These are phyloP conservation scores for Falco peregrinus DNA, from an alignment of 2,797 vertebrate genomes.

Conservation along the genomic window DNA sequence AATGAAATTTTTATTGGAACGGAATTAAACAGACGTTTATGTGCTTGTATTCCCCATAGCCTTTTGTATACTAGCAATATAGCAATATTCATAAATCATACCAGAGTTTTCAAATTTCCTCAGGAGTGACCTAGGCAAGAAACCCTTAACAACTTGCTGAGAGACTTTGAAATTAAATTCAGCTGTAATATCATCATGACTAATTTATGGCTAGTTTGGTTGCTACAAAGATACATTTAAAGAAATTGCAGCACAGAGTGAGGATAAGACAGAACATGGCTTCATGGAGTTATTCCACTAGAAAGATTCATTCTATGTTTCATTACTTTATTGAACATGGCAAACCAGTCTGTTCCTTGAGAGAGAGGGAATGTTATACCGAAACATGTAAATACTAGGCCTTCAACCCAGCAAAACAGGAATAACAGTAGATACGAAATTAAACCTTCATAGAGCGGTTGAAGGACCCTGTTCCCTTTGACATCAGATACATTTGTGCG, in stretches of 20 bases:
- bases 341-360: background rate
- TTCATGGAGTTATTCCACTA: background rate
- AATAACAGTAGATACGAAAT: background rate
- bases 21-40: slow-evolving; percentile 48
- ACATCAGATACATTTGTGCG: background rate
- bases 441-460: background rate
- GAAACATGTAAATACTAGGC: background rate
- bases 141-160: slow-evolving; percentile 57
- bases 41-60: slow-evolving; percentile 29
- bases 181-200: slow-evolving; percentile 48
- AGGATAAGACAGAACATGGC: slow-evolving; percentile 1
- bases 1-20: slow-evolving; percentile 50
- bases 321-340: background rate
- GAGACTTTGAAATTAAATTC: slow-evolving; percentile 65
- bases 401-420: background rate
- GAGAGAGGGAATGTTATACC: background rate
- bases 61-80: slow-evolving; percentile 16
- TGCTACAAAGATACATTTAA: slow-evolving; percentile 26
- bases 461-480: background rate
- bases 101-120: slow-evolving; percentile 48
- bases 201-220: slow-evolving; percentile 43
- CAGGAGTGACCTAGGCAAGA: slow-evolving; percentile 52
- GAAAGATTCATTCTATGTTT: slow-evolving; percentile 10
- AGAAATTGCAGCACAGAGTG: background rate
- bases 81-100: slow-evolving; percentile 64